Base-by-base conservation (phyloP, 2,797 vertebrate species). In the Falco cherrug region DNA sequence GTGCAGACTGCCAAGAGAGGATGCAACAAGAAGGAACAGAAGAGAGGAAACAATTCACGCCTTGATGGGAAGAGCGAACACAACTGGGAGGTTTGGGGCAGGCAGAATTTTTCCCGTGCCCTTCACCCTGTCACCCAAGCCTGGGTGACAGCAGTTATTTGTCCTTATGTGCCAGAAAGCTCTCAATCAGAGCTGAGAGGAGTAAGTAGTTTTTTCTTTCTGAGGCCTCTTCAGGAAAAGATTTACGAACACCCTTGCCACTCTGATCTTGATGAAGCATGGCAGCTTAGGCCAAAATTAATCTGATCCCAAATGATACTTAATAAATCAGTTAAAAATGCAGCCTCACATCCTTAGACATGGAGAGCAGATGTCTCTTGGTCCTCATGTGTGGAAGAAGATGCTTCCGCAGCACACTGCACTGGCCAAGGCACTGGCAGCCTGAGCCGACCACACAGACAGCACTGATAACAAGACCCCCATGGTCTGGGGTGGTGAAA, bases 281-380 rank as follows among this genome's bases (percentile, higher is more conserved):
- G 29, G 50, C 75, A 91, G 53, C 13, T 75, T 20, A 90, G 67
- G 47, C 37, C 74, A 93, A 84, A 90, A 96, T 93, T 91, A 97
- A 93, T 88, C 41, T 63, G 41, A 67, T 89, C 84, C 69, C 75
- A 97, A 93, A 88, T 20, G 41, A 93, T 77, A 69, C 35, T 93
- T 91, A 91, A 96, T 97, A 93, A 91, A 89, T 93, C 81, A 80
- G 54, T 25, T 50, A 53, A 31, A 93, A 87, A 87, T 6, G 7
- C 70, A 70, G 47, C 28, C 65, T 70, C 18, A 9, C 50, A 1
- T 47, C 35, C 29, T 80, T 50, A 56, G 25, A 20, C 43, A 3
- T 9, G 2, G 39, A 51, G 25, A 87, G n/a, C 9, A 63, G 75
- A 77, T 25, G 18, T 45, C 35, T 69, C 73, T 45, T 13, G 4